Evolutionary conservation across 2,113 vertebrate genomes (phyloP), one percentile per base, ranked within the genome.

Genomic region (Leucopternis melanops): DNA sequence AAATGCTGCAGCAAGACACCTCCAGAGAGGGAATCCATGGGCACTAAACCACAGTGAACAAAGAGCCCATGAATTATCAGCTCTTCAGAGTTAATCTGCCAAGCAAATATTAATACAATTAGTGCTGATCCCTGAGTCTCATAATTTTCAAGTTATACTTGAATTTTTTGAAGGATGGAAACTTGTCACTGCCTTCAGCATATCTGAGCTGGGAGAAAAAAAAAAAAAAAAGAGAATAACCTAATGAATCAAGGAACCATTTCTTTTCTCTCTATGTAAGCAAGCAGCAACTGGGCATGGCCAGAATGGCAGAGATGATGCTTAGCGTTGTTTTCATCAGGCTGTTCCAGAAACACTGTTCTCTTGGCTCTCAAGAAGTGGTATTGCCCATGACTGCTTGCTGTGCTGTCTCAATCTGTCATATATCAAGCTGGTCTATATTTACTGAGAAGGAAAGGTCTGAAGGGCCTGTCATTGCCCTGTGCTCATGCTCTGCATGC

Each of bases 1-100:
- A 97, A 96, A 71, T 88, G 69, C 77, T 95, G 88, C 86, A 84
- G 67, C 88, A 94, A 95, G 93, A 62, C 32, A 42, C n/a, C 94
- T 94, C 32, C 86, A 95, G 86, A 92, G 88, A 81, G 63, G 52
- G 72, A 95, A 94, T 95, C 72, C 88, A 86, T n/a, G 47, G 86
- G 55, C 80, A 50, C 59, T 58, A 86, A 93, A 80, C 54, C 66
- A 61, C 38, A 19, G 63, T 32, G 86, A 95, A 95, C 83, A 95
- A 95, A 96, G 31, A 86, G 45, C 45, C 59, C 10, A 4, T 32
- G 59, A 95, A 91, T 88, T 94, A 92, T 42, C 63, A 90, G 50
- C 45, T 90, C 63, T 66, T 91, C 80, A 67, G 63, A 81, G 75
- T 42, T 94, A 88, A 88, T 92, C 75, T 95, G 50, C 55, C 9